These are phyloP conservation scores for Chaenodraco wilsoni DNA, from an alignment of 2,797 vertebrate species.

Conservation along the genomic window DNA sequence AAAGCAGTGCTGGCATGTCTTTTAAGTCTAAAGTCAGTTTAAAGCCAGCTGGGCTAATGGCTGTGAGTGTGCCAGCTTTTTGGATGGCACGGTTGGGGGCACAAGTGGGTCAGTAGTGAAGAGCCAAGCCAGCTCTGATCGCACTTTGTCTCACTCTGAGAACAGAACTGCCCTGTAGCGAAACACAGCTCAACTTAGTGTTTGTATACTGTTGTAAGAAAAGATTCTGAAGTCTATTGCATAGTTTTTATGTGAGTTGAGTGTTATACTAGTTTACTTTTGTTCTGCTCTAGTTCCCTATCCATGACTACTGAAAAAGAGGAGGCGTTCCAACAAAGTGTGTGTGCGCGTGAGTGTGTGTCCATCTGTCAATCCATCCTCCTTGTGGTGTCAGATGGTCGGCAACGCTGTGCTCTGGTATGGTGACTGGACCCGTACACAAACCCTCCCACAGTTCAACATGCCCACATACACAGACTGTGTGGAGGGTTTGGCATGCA, in stretches of 20 bases:
- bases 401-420: conserved; percentile 46
- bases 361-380: conserved; percentile 29
- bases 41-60: conserved; percentile 41
- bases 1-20: conserved; percentile 19
- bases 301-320: conserved; percentile 18
- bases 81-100: conserved; percentile 47
- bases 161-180: conserved; percentile 44
- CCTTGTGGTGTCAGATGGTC: conserved; percentile 32
- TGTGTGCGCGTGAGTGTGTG: neutral
- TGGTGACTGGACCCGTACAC: conserved; percentile 11
- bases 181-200: conserved; percentile 21
- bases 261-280: conserved; percentile 4
- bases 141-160: conserved; percentile 21
- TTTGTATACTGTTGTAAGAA: conserved; percentile 15
- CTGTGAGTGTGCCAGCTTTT: conserved; percentile 42
- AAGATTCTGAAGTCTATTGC: conserved; percentile 12
- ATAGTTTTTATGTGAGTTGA: neutral
- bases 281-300: neutral
- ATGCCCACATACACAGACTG: conserved; percentile 18
- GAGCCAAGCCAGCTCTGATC: conserved; percentile 10
- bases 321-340: conserved; percentile 25
- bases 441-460: conserved; percentile 14
- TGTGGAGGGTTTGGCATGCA: neutral
- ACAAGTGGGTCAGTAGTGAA: conserved; percentile 62
- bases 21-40: conserved; percentile 26